Evolutionary conservation across 2,888 invertebrate species (phyloP).

Genomic region (Lasioglossum oenotherae): DNA sequence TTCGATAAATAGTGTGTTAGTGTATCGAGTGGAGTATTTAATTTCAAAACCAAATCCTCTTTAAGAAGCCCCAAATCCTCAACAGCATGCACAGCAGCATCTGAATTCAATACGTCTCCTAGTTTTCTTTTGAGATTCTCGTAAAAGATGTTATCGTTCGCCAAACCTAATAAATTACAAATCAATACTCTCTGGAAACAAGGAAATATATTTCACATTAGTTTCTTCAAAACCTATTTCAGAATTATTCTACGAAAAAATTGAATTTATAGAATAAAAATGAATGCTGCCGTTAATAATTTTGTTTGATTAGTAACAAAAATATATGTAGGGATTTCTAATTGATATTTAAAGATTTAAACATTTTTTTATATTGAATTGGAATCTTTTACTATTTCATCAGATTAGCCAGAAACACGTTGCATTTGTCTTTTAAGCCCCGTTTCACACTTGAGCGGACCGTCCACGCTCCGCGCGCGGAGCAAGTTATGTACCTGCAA

Average conservation of each 20-base stretch:
- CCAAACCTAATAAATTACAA: constrained; percentile 93
- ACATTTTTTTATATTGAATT: too few species aligned
- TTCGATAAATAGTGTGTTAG: constrained; percentile 95
- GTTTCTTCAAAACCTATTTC: neutral
- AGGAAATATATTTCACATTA: neutral
- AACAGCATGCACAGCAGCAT: constrained; percentile 90
- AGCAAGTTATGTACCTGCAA: too few species aligned
- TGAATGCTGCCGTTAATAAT: too few species aligned
- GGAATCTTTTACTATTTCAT: too few species aligned
- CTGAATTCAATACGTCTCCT: constrained; percentile 90
- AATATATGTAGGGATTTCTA: too few species aligned
- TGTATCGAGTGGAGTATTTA: constrained; percentile 95
- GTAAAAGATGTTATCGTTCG: constrained; percentile 94
- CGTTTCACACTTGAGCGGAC: too few species aligned
- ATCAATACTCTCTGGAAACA: constrained; percentile 90
- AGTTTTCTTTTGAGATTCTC: constrained; percentile 95
- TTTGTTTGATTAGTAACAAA: too few species aligned
- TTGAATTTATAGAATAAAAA: too few species aligned
- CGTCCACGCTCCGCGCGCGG: too few species aligned
- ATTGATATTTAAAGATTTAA: too few species aligned
- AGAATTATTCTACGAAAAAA: neutral
- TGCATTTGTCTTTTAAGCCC: too few species aligned
- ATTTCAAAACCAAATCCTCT: constrained; percentile 92
- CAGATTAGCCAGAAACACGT: too few species aligned
- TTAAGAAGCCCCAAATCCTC: constrained; percentile 95